Percentiles rank a stretch among this genome's conserved stretches.
Conservation (phyloP, 2,797 vertebrate genomes). For the Sebastes steindachneri region DNA sequence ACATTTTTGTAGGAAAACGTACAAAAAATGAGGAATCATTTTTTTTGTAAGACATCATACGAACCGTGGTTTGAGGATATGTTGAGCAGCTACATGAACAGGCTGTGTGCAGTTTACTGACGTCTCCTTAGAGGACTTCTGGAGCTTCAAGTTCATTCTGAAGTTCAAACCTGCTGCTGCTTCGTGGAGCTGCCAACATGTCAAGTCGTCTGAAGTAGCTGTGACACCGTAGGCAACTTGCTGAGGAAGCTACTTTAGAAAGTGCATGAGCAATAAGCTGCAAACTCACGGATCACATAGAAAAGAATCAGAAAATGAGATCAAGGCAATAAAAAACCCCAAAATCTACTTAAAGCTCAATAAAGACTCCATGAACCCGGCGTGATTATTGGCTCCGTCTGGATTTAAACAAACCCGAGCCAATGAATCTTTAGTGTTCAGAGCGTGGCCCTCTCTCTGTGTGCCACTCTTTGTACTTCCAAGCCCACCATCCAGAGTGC, state of each 20-base stretch:
- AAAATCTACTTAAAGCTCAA: neutral
- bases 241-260: neutral
- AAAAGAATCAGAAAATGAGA: neutral
- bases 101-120: neutral
- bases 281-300: neutral
- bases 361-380: neutral
- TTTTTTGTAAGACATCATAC: too few species aligned
- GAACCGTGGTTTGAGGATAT: too few species aligned
- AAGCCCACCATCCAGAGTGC: neutral
- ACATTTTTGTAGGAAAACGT: too few species aligned
- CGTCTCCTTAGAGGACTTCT: neutral
- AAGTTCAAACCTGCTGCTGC: neutral
- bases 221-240: neutral
- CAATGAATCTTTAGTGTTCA: slow-evolving; percentile 8
- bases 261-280: neutral
- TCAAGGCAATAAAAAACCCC: neutral
- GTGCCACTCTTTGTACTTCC: slow-evolving; percentile 2
- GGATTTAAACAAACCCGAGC: neutral
- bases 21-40: too few species aligned
- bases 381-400: slow-evolving; percentile 2
- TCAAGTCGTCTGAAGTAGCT: neutral
- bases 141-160: neutral
- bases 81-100: neutral
- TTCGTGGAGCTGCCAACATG: neutral
- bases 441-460: neutral